Evolutionary conservation across 2,113 vertebrate genomes (phyloP), one percentile per base, ranked within the genome.

Genomic region (Pteronura brasiliensis): DNA sequence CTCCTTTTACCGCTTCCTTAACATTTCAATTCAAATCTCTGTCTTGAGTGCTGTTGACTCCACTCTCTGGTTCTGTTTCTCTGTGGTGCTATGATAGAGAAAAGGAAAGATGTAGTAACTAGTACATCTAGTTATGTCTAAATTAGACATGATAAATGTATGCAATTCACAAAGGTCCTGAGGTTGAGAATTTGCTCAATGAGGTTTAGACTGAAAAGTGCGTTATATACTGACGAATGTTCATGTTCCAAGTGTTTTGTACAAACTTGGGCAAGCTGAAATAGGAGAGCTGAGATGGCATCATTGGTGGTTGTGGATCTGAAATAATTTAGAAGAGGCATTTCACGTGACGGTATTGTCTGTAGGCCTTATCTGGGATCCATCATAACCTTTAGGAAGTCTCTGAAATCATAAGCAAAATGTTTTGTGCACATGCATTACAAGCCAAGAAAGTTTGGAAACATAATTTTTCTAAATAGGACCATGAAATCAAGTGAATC

Each of bases 351-450:
- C 15, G 27, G 69, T 49, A 71, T 27, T 82, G n/a, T 81, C 42
- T 80, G 23, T 77, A 76, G 29, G 15, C 44, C 67, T 90, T 89
- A 76, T 71, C 47, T 93, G 27, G 20, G 61, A 52, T 55, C 36
- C 34, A 72, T 39, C 59, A 39, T 63, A 72, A 77, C n/a, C 6
- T 90, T 92, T 20, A 93, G 61, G 57, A 77, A 92, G 55, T 93
- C 59, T 97, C 89, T 95, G 83, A 93, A 96, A 80, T 76, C 63
- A 27, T 89, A 91, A 97, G 69, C n/a, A 96, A 93, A 92, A 83
- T 86, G 27, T 96, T 84, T 88, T 74, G 14, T 69, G 36, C 36
- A 44, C 82, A 12, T 55, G 4, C 12, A 23, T 42, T 92, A 84
- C 44, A 82, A 59, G 5, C 52, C 74, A 81, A 97, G 52, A 79